Conservation (phyloP, 2,113 vertebrate species). For the Seriola dumerili region DNA sequence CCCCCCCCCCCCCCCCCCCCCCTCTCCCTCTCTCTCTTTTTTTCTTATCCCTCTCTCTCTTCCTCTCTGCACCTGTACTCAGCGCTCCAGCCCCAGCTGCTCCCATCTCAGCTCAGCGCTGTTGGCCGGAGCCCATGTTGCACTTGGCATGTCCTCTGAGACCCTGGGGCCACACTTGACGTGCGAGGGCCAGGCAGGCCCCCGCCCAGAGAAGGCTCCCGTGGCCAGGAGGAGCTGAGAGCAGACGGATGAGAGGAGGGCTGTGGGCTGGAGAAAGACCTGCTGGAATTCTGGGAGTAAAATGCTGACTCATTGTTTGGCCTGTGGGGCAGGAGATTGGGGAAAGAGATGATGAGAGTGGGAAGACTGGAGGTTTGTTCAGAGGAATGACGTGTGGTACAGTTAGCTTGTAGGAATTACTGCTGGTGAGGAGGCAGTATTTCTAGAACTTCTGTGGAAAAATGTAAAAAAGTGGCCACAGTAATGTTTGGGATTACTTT, state of each 20-base stretch:
- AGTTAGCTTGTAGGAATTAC: not conserved
- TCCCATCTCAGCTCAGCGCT: constrained; percentile 71
- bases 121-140: constrained; percentile 82
- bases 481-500: not conserved
- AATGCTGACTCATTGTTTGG: constrained; percentile 73
- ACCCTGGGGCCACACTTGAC: constrained; percentile 83
- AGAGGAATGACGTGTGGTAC: constrained; percentile 23
- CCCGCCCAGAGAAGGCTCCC: constrained; percentile 72
- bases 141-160: constrained; percentile 87
- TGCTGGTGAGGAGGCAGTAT: not conserved
- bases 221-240: constrained; percentile 73
- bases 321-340: constrained; percentile 28
- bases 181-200: constrained; percentile 80
- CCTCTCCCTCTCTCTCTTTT: constrained; percentile 34
- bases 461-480: not conserved
- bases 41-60: constrained; percentile 50
- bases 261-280: constrained; percentile 65
- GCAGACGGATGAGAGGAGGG: constrained; percentile 65
- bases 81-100: constrained; percentile 77
- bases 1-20: constrained; percentile 36
- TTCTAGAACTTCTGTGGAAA: not conserved
- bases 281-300: constrained; percentile 67
- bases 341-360: constrained; percentile 24
- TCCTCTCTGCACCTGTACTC: constrained; percentile 84
- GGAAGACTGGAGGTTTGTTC: not conserved